These are phyloP conservation scores for Lordiphosa fenestrarum DNA, from an alignment of 2,888 invertebrate species.

Conservation along the genomic window DNA sequence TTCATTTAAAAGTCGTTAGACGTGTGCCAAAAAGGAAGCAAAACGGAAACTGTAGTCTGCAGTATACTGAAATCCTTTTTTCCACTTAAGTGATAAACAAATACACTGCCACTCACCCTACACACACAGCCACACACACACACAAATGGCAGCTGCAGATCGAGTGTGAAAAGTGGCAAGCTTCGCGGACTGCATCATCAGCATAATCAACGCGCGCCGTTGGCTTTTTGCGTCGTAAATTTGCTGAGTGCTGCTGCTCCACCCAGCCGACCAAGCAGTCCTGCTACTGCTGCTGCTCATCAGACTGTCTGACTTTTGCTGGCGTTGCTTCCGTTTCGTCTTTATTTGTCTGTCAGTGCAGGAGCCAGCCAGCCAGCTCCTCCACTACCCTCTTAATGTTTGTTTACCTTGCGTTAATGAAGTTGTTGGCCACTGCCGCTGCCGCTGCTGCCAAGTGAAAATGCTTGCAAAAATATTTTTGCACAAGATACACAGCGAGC, in stretches of 20 bases:
- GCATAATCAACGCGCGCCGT: slow-evolving; percentile 71
- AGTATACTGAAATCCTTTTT: slow-evolving; percentile 60
- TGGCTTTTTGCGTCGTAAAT: slow-evolving; percentile 71
- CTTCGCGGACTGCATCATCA: slow-evolving; percentile 65
- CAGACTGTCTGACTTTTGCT: slow-evolving; percentile 38
- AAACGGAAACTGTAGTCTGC: slow-evolving; percentile 51
- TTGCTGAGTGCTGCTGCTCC: slow-evolving; percentile 67
- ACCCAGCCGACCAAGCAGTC: slow-evolving; percentile 35
- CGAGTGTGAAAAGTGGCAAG: slow-evolving; percentile 72
- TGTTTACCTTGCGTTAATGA: slow-evolving; percentile 72
- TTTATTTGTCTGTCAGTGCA: slow-evolving; percentile 61
- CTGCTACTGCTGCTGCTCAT: slow-evolving; percentile 15
- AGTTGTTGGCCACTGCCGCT: slow-evolving; percentile 59
- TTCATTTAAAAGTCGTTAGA: slow-evolving; percentile 72
- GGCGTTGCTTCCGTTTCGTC: slow-evolving; percentile 66
- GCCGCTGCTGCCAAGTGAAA: slow-evolving; percentile 36
- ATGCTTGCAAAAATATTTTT: slow-evolving; percentile 64
- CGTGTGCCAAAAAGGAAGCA: slow-evolving; percentile 21
- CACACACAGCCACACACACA: slow-evolving; percentile 33
- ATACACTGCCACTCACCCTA: slow-evolving; percentile 56
- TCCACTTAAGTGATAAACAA: slow-evolving; percentile 75
- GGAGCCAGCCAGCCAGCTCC: slow-evolving; percentile 20
- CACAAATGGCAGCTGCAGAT: slow-evolving; percentile 44
- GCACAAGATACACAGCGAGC: slow-evolving; percentile 37
- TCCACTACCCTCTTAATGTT: slow-evolving; percentile 46